phyloP scores from a whole-genome alignment of 1,140 invertebrate species.

The Bombyx mori region ASM3026992v2 NC_085107.1:10304501-10305000 shows the following conservation, averaged over 20 bases:
- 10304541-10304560: constrained; percentile 8
- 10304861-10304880: constrained; percentile 30
- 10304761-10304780: not conserved
- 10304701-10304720: constrained; percentile 43
- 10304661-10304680: constrained; percentile 65
- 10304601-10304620: constrained; percentile 45
- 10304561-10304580: not conserved
- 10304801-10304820: too few relatives aligned
- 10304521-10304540: constrained; percentile 11
- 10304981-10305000: constrained; percentile 11
- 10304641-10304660: constrained; percentile 65
- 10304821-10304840: constrained; percentile 10
- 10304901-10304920: constrained; percentile 38
- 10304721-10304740: constrained; percentile 33
- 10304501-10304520: not conserved
- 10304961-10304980: constrained; percentile 14
- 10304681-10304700: constrained; percentile 45
- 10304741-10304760: constrained; percentile 34
- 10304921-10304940: constrained; percentile 22
- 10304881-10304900: constrained; percentile 24
- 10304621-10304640: constrained; percentile 57
- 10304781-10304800: too few relatives aligned
- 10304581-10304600: constrained; percentile 24
- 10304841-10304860: constrained; percentile 29
- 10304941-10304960: constrained; percentile 37